Percentiles rank a stretch among this genome's conserved stretches.
These are phyloP conservation scores for Chionis minor DNA, from an alignment of 2,113 vertebrate genomes.

Conservation along the genomic window DNA sequence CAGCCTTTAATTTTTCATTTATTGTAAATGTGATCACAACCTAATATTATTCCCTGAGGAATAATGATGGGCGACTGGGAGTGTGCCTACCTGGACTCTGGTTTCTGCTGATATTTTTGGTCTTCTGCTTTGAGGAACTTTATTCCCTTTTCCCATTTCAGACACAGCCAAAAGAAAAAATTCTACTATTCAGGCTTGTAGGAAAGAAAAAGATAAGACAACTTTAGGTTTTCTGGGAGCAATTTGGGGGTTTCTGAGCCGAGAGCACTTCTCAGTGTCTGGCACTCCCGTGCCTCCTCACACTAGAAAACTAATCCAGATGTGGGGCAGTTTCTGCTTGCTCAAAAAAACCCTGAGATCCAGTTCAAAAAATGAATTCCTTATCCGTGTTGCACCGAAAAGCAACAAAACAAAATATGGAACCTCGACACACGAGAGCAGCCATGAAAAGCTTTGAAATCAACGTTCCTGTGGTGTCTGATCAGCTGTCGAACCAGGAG, in stretches of 20 bases:
- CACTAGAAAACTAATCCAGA: background rate
- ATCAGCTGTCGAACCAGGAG: background rate
- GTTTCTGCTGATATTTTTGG: background rate
- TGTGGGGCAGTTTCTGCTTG: background rate
- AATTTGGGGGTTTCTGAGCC: background rate
- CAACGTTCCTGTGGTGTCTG: background rate
- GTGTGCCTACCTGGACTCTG: background rate
- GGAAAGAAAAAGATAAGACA: background rate
- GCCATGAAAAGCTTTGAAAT: background rate
- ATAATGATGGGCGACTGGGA: background rate
- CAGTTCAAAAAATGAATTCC: background rate
- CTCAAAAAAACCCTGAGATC: background rate
- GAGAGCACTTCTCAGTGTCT: background rate
- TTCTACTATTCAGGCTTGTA: background rate
- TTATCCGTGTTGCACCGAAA: background rate
- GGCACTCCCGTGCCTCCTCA: background rate
- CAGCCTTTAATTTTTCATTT: background rate
- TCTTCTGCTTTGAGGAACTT: background rate
- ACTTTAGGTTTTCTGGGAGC: background rate
- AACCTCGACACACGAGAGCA: background rate
- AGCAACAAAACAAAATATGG: background rate
- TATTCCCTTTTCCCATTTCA: background rate
- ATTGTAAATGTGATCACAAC: background rate
- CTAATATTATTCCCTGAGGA: background rate
- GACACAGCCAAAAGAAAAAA: background rate